phyloP scores from a whole-genome alignment of 2,113 vertebrate genomes.

The Pagrus major region DNA sequence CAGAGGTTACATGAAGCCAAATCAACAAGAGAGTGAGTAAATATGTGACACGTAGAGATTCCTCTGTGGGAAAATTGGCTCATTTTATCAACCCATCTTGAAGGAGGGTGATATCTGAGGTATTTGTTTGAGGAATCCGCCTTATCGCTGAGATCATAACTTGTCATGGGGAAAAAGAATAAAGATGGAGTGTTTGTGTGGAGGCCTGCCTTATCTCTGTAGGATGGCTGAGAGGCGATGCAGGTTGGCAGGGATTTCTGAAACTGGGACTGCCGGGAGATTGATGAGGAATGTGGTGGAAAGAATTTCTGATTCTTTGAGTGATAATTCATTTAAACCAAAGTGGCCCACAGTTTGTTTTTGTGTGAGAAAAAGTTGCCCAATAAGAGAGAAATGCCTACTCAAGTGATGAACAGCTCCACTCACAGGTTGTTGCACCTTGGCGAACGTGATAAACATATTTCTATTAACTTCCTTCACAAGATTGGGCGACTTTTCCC shows the following conservation, averaged over 20 bases:
- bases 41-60: neutral
- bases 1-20: neutral
- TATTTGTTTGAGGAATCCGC: slow-evolving; percentile 56
- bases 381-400: neutral
- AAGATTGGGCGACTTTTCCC: slow-evolving; percentile 79
- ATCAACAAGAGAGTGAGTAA: neutral
- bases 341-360: neutral
- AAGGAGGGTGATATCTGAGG: slow-evolving; percentile 29
- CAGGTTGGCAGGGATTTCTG: slow-evolving; percentile 23
- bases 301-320: slow-evolving; percentile 5
- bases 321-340: slow-evolving; percentile 17
- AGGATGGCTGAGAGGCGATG: slow-evolving; percentile 15
- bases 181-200: slow-evolving; percentile 38
- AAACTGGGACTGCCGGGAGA: neutral
- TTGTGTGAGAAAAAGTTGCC: neutral
- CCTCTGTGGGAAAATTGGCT: neutral
- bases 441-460: slow-evolving; percentile 12
- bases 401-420: neutral
- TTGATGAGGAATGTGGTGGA: slow-evolving; percentile 10
- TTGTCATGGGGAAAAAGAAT: slow-evolving; percentile 55
- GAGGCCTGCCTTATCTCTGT: slow-evolving; percentile 25
- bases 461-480: slow-evolving; percentile 65
- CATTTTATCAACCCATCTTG: slow-evolving; percentile 41
- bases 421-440: slow-evolving; percentile 6
- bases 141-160: slow-evolving; percentile 58